phyloP scores from a whole-genome alignment of 2,113 vertebrate species.

The Crotalus viridis region DNA sequence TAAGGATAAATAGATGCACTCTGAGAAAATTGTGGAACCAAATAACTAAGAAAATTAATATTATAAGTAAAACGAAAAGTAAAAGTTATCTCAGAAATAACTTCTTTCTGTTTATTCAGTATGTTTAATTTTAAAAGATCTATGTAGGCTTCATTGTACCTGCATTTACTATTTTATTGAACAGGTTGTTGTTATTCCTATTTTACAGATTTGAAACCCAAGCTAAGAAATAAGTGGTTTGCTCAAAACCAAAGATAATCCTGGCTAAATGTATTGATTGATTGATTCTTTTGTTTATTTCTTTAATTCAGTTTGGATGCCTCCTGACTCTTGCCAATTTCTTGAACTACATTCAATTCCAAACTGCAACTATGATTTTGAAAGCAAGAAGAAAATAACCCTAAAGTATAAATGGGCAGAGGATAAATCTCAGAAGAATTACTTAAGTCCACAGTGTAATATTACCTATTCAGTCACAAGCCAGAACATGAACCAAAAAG shows the following conservation, averaged over 20 bases:
- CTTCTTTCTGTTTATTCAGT: neutral
- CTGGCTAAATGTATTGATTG: neutral
- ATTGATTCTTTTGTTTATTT: neutral
- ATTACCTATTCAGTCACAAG: neutral
- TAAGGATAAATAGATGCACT: neutral
- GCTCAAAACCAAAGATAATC: neutral
- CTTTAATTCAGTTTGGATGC: neutral
- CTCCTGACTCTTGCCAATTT: neutral
- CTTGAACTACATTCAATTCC: neutral
- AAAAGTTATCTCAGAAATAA: neutral
- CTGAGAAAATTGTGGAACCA: constrained; percentile 12
- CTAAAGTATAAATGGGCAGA: neutral
- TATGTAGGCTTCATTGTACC: neutral
- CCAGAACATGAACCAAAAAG: neutral
- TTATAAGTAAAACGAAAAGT: neutral
- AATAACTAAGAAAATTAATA: neutral
- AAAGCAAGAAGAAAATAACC: neutral
- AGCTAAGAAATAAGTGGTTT: neutral
- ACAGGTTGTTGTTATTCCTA: neutral
- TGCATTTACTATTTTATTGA: neutral
- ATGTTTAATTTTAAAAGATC: neutral
- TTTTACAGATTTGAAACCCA: neutral
- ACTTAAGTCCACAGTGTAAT: neutral
- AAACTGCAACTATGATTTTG: neutral
- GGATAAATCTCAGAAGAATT: neutral